Percentiles rank a stretch among this genome's conserved stretches.
Evolutionary conservation across 2,113 vertebrate species (phyloP).

Genomic region (Periophthalmus modestus): DNA sequence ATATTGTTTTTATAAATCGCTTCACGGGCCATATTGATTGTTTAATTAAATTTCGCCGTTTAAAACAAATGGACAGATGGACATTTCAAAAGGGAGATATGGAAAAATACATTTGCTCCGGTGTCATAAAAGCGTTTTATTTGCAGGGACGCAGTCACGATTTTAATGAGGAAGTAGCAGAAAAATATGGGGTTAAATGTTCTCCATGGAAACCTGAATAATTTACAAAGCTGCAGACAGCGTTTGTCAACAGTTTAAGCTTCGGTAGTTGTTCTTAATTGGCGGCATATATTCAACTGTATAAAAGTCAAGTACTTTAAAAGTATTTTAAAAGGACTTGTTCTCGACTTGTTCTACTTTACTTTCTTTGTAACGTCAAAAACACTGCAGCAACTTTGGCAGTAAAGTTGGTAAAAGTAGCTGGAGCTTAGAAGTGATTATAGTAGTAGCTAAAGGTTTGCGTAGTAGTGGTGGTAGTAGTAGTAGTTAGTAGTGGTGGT

Average conservation of each 20-base stretch:
- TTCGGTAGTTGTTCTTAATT: neutral
- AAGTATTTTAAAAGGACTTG: too few relatives aligned
- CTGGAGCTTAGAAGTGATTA: too few relatives aligned
- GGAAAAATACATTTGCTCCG: neutral
- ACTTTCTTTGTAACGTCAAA: neutral
- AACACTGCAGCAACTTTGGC: neutral
- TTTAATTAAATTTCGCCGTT: neutral
- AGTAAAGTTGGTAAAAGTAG: too few relatives aligned
- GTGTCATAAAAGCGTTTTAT: neutral
- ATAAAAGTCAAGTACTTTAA: too few relatives aligned
- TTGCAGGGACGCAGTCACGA: neutral
- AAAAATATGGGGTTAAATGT: neutral
- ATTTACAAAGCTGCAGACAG: constrained; percentile 5
- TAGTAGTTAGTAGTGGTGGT: too few relatives aligned
- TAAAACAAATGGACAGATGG: neutral
- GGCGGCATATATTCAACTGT: neutral
- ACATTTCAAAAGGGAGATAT: neutral
- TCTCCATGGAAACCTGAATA: constrained; percentile 1
- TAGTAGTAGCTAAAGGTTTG: too few relatives aligned
- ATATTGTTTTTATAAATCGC: neutral
- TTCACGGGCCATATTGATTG: neutral
- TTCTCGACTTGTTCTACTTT: neutral
- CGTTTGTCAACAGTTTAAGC: constrained; percentile 4
- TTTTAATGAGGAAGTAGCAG: constrained; percentile 2
- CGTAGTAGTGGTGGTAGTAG: too few relatives aligned